These are phyloP conservation scores for Tiliacea citrago DNA, from an alignment of 2,888 invertebrate genomes.

Conservation along the genomic window DNA sequence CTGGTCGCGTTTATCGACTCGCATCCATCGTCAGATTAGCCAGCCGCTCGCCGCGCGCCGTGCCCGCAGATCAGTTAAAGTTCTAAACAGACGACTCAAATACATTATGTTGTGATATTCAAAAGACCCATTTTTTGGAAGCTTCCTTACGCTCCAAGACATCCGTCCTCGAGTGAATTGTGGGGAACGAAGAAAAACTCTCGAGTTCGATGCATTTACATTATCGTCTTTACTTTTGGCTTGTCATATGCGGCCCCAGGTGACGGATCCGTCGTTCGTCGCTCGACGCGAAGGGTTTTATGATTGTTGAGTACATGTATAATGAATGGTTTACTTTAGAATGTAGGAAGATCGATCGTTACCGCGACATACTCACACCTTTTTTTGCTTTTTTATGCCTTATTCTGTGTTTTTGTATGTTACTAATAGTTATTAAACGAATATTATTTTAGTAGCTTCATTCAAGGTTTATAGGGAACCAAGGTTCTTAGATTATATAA, in stretches of 20 bases:
- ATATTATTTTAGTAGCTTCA: neutral
- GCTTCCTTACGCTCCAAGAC: constrained; percentile 73
- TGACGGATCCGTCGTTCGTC: constrained; percentile 64
- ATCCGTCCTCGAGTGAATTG: constrained; percentile 71
- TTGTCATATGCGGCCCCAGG: constrained; percentile 74
- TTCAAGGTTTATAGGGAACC: neutral
- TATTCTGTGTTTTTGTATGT: neutral
- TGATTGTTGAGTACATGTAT: constrained; percentile 66
- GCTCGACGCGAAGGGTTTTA: constrained; percentile 67
- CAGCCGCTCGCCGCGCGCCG: constrained; percentile 57
- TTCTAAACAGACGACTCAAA: constrained; percentile 53
- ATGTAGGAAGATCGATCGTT: constrained; percentile 57
- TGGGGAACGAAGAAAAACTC: constrained; percentile 71
- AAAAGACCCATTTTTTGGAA: constrained; percentile 65
- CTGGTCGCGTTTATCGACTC: constrained; percentile 72
- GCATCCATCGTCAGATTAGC: constrained; percentile 81
- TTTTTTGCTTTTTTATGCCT: constrained; percentile 6
- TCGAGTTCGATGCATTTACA: constrained; percentile 77
- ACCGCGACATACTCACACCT: constrained; percentile 14
- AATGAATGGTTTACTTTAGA: constrained; percentile 65
- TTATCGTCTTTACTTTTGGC: constrained; percentile 77
- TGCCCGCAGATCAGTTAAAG: constrained; percentile 57
- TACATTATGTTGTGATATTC: constrained; percentile 49
- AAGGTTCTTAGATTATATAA: constrained; percentile 8
- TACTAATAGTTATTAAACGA: neutral